Evolutionary conservation across 2,797 vertebrate species (phyloP).

Genomic region (Sebastiscus tertius): DNA sequence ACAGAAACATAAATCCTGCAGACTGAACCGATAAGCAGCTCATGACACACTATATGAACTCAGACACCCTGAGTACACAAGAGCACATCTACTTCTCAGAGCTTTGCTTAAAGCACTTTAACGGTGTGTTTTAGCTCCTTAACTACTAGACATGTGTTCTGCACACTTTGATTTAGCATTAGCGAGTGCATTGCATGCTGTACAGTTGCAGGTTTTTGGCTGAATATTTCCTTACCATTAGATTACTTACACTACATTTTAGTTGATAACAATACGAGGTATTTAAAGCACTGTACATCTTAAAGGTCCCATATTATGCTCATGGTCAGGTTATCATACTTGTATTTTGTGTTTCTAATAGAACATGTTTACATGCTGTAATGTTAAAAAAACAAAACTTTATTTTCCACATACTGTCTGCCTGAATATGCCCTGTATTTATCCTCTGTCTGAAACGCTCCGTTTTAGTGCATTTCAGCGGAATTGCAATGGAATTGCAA

Average conservation of each 20-base stretch:
- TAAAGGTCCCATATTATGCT: no score
- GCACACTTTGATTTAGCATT: background rate
- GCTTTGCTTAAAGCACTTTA: background rate
- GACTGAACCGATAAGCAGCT: slow-evolving; percentile 44
- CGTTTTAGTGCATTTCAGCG: no score
- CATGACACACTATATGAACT: slow-evolving; percentile 43
- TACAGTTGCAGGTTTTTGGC: background rate
- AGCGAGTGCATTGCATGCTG: background rate
- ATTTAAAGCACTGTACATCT: background rate
- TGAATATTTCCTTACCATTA: background rate
- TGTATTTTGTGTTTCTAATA: no score
- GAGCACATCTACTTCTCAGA: background rate
- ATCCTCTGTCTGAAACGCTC: no score
- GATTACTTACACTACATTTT: background rate
- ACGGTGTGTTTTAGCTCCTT: background rate
- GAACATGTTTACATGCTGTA: no score
- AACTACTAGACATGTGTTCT: background rate
- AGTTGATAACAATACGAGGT: background rate
- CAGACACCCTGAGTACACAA: slow-evolving; percentile 5
- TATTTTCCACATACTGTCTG: no score
- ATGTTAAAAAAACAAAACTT: no score
- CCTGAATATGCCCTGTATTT: no score
- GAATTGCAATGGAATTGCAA: no score
- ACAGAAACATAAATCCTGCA: slow-evolving; percentile 42
- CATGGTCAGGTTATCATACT: no score